Percentiles rank a stretch among this genome's conserved stretches.
These are phyloP conservation scores for Macrostomum cliftonense DNA, from an alignment of 2,888 invertebrate species.

Conservation along the genomic window DNA sequence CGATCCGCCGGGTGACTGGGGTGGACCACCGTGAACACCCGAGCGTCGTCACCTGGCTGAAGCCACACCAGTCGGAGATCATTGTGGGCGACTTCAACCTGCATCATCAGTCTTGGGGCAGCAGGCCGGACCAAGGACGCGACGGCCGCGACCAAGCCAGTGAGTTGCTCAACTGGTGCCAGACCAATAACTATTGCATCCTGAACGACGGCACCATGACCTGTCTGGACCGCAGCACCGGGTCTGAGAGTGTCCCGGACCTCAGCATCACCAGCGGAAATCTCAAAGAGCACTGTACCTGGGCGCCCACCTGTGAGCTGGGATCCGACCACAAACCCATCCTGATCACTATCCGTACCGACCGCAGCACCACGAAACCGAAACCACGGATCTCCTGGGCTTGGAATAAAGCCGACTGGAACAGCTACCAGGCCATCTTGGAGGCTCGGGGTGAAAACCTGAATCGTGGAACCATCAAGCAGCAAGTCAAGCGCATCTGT, in stretches of 20 bases:
- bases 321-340: constrained; percentile 3
- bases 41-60: too few species aligned
- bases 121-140: too few species aligned
- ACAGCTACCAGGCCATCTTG: not conserved
- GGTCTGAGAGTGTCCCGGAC: not conserved
- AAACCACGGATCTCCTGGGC: not conserved
- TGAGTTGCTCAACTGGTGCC: constrained; percentile 1
- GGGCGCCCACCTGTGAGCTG: constrained; percentile 1
- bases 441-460: too few species aligned
- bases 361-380: not conserved
- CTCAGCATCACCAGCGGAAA: not conserved
- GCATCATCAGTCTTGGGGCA: too few species aligned
- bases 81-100: too few species aligned
- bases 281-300: not conserved
- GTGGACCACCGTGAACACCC: too few species aligned
- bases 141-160: too few species aligned
- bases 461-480: too few species aligned
- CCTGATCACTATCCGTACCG: not conserved
- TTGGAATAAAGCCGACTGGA: constrained; percentile 2
- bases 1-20: too few species aligned
- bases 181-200: not conserved
- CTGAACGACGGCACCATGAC: constrained; percentile 3
- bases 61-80: too few species aligned
- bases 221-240: not conserved
- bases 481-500: not conserved